Conservation (phyloP, 1,140 invertebrate species). For the Drosophila ananassae region DNA sequence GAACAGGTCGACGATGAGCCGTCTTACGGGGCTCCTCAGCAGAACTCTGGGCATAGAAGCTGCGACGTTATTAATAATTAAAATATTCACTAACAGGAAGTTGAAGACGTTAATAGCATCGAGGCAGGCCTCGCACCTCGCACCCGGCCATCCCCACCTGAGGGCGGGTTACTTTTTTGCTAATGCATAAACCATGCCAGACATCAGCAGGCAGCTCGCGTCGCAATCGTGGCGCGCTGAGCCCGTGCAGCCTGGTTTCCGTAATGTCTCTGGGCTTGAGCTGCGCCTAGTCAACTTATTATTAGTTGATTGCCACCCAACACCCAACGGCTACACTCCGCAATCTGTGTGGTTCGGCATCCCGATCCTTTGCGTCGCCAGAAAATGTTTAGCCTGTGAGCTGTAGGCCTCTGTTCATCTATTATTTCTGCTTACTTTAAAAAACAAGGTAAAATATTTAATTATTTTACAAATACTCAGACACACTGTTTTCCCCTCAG, state of each 20-base stretch:
- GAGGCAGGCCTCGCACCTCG: slow-evolving; percentile 30
- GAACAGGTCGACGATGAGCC: slow-evolving; percentile 40
- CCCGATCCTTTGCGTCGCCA: not conserved
- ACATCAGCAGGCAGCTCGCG: slow-evolving; percentile 73
- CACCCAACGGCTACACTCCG: slow-evolving; percentile 51
- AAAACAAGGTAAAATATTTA: no score
- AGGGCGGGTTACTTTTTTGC: slow-evolving; percentile 77
- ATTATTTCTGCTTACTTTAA: no score
- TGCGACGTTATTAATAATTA: slow-evolving; percentile 79
- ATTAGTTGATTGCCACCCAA: slow-evolving; percentile 71
- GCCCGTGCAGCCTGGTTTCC: not conserved
- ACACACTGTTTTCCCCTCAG: slow-evolving; percentile 55
- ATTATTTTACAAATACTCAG: slow-evolving; percentile 4
- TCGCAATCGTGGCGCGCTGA: slow-evolving; percentile 25
- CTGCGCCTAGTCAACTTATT: slow-evolving; percentile 62
- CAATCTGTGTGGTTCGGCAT: not conserved
- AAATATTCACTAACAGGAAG: slow-evolving; percentile 83
- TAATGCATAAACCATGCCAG: slow-evolving; percentile 82
- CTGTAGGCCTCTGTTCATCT: no score
- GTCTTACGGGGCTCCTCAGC: slow-evolving; percentile 62
- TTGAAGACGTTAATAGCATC: slow-evolving; percentile 80
- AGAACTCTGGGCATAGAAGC: slow-evolving; percentile 23
- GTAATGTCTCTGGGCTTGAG: slow-evolving; percentile 4
- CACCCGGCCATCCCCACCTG: slow-evolving; percentile 44
- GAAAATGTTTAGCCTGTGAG: not conserved